Evolutionary conservation across 2,888 invertebrate genomes (phyloP).

Genomic region (Trichopoda pennipes): DNA sequence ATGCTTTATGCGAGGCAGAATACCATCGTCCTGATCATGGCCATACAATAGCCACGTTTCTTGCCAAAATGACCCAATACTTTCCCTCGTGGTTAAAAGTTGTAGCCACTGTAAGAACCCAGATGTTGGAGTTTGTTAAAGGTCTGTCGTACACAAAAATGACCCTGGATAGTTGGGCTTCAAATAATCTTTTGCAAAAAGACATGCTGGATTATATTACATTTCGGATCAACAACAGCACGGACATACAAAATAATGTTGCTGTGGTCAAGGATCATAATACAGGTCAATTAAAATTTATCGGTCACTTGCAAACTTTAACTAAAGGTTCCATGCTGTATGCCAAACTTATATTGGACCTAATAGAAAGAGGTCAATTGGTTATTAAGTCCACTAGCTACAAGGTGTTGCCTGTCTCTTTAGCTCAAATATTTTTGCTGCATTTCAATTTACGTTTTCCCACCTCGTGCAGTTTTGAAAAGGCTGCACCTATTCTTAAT

Average conservation of each 20-base stretch:
- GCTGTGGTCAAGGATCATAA: conserved; percentile 81
- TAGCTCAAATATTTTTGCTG: conserved; percentile 93
- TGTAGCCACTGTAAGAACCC: conserved; percentile 92
- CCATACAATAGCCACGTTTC: conserved; percentile 94
- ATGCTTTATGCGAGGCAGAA: conserved; percentile 97
- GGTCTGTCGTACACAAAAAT: conserved; percentile 90
- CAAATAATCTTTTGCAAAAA: conserved; percentile 89
- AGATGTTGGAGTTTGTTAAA: conserved; percentile 90
- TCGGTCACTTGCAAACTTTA: conserved; percentile 90
- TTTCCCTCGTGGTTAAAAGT: conserved; percentile 96
- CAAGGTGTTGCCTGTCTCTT: conserved; percentile 93
- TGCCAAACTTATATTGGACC: conserved; percentile 93
- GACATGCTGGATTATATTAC: conserved; percentile 94
- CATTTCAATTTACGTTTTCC: conserved; percentile 96
- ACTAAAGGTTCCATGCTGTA: conserved; percentile 95
- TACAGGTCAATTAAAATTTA: conserved; percentile 88
- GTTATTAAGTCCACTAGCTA: conserved; percentile 96
- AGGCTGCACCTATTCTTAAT: conserved; percentile 92
- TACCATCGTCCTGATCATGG: conserved; percentile 97
- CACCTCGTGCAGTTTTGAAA: conserved; percentile 93
- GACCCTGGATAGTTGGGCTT: conserved; percentile 85
- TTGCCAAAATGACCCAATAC: conserved; percentile 84
- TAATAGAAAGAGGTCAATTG: conserved; percentile 94
- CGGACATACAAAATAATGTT: conserved; percentile 92
- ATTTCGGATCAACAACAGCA: conserved; percentile 89